Evolutionary conservation across 2,113 vertebrate species (phyloP).

Genomic region (Connochaetes taurinus): DNA sequence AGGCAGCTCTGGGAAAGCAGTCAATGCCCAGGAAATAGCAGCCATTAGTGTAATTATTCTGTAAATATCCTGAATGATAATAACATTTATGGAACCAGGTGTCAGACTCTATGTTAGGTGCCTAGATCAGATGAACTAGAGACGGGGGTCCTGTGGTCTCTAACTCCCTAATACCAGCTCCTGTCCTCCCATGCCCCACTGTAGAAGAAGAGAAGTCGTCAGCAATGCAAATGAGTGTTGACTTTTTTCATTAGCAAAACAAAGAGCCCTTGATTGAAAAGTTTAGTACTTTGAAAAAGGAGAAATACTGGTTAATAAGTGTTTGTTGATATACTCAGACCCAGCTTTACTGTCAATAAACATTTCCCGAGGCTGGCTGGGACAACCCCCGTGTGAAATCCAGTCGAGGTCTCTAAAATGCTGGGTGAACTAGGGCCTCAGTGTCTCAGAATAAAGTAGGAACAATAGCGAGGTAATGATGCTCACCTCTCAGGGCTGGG

Average conservation of each 20-base stretch:
- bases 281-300: not conserved
- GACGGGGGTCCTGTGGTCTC: not conserved
- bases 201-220: not conserved
- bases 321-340: not conserved
- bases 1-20: not conserved
- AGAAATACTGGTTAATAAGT: not conserved
- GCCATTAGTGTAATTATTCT: not conserved
- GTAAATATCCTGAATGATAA: not conserved
- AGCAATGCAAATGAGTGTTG: constrained; percentile 39
- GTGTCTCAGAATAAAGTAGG: not conserved
- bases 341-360: not conserved
- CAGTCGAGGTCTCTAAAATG: not conserved
- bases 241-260: constrained; percentile 30
- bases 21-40: not conserved
- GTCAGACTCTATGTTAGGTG: not conserved
- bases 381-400: not conserved
- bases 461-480: not conserved
- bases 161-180: not conserved
- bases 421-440: not conserved
- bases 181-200: not conserved
- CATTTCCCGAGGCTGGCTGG: not conserved
- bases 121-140: not conserved
- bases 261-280: not conserved
- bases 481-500: not conserved
- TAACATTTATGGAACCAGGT: not conserved